These are phyloP conservation scores for Lasioglossum zephyrum DNA, from an alignment of 2,888 invertebrate species.

Conservation along the genomic window DNA sequence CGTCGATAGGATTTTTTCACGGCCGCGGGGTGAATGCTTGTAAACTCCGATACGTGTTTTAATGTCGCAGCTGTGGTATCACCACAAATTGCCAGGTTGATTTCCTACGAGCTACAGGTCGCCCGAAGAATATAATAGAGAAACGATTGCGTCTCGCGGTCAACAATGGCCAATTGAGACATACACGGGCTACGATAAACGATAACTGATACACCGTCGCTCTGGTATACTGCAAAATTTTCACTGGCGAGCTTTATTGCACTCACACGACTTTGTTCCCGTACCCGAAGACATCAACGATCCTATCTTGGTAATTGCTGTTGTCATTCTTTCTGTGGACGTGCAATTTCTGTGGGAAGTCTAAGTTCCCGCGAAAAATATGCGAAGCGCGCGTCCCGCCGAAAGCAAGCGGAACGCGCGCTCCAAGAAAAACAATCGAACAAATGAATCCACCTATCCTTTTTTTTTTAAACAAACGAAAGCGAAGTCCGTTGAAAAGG, in stretches of 20 bases:
- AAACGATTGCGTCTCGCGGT: conserved; percentile 28
- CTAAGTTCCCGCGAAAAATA: no score
- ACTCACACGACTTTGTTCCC: conserved; percentile 4
- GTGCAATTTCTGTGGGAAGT: not conserved
- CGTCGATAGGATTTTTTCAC: conserved; percentile 36
- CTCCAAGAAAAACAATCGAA: no score
- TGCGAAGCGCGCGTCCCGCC: no score
- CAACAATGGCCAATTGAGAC: conserved; percentile 44
- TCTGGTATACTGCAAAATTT: conserved; percentile 41
- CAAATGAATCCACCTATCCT: no score
- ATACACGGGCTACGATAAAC: conserved; percentile 23
- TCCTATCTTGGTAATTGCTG: conserved; percentile 59
- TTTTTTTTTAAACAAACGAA: no score
- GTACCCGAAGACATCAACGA: conserved; percentile 30
- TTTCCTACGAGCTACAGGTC: conserved; percentile 16
- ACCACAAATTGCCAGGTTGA: conserved; percentile 23
- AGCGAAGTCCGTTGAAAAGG: no score
- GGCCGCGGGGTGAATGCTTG: conserved; percentile 4
- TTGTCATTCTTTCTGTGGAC: not conserved
- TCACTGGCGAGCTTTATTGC: conserved; percentile 36
- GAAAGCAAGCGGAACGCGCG: no score
- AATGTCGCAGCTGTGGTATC: conserved; percentile 14
- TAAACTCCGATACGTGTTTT: conserved; percentile 10
- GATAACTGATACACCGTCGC: conserved; percentile 8
- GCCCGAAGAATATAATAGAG: conserved; percentile 4